These are phyloP conservation scores for Phataginus tetradactyla DNA, from an alignment of 2,797 vertebrate species.

Conservation along the genomic window DNA sequence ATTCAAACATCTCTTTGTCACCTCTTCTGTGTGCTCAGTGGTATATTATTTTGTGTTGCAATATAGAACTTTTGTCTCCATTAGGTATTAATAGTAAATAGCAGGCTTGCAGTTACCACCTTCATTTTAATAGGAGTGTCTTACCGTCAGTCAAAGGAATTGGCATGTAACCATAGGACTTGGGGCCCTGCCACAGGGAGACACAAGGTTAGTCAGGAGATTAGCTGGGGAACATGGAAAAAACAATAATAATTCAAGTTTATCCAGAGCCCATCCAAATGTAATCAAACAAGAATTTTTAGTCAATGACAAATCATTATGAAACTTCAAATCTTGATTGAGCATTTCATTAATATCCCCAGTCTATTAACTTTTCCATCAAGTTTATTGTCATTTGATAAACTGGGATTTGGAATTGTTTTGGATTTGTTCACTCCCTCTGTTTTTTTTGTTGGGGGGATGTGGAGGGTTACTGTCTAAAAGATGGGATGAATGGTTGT, in stretches of 20 bases:
- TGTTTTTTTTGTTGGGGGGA: neutral
- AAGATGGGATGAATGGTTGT: neutral
- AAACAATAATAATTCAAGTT: neutral
- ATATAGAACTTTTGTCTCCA: neutral
- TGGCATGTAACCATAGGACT: neutral
- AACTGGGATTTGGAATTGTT: slow-evolving; percentile 17
- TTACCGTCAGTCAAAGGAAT: neutral
- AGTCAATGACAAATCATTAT: slow-evolving; percentile 63
- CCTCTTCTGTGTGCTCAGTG: neutral
- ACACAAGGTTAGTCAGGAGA: neutral
- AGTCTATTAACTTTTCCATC: slow-evolving; percentile 42
- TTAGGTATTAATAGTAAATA: neutral
- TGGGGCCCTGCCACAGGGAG: neutral
- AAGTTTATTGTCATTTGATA: neutral
- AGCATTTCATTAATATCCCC: slow-evolving; percentile 33
- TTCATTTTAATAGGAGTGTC: neutral
- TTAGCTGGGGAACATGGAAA: neutral
- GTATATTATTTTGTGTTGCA: neutral
- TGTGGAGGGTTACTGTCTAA: neutral
- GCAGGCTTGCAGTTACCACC: neutral
- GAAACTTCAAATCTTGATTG: slow-evolving; percentile 40
- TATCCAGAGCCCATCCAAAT: slow-evolving; percentile 31
- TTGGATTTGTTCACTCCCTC: neutral
- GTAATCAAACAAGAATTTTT: slow-evolving; percentile 44
- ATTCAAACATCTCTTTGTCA: neutral